These are phyloP conservation scores for Mythimna ferrago DNA, from an alignment of 2,888 invertebrate species.

Conservation along the genomic window DNA sequence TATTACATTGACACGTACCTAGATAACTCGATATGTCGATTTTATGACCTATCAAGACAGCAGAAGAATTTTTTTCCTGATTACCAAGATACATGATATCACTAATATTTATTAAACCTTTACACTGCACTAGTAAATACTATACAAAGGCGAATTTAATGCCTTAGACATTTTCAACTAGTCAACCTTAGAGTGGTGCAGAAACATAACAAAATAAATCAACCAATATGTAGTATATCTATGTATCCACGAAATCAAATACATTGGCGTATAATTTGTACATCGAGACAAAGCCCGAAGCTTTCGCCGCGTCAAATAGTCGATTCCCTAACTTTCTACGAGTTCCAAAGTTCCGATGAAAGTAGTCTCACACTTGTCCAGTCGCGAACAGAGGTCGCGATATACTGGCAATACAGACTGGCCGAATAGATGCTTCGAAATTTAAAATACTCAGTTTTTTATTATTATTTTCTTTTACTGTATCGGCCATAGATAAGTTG, in stretches of 20 bases:
- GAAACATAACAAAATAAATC: too few species aligned
- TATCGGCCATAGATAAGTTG: not conserved
- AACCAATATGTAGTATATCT: not conserved
- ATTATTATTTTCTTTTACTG: not conserved
- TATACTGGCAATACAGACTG: slow-evolving; percentile 33
- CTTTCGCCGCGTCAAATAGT: slow-evolving; percentile 77
- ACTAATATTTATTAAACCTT: not conserved
- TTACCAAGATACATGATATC: not conserved
- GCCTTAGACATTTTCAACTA: too few species aligned
- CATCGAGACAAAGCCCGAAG: slow-evolving; percentile 57
- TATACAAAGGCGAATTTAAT: too few species aligned
- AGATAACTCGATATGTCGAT: too few species aligned
- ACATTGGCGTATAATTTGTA: slow-evolving; percentile 47
- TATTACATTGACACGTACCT: too few species aligned
- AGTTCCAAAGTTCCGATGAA: slow-evolving; percentile 68
- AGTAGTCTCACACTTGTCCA: slow-evolving; percentile 64
- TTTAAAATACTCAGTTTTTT: slow-evolving; percentile 13
- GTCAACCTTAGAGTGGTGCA: too few species aligned
- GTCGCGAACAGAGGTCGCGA: slow-evolving; percentile 46
- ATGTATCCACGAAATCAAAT: slow-evolving; percentile 16
- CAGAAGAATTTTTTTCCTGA: not conserved
- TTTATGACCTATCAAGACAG: too few species aligned
- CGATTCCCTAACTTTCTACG: slow-evolving; percentile 78
- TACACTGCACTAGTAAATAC: too few species aligned
- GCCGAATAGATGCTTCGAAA: slow-evolving; percentile 33